These are phyloP conservation scores for Acipenser oxyrinchus DNA, from an alignment of 2,797 vertebrate species.

Conservation along the genomic window DNA sequence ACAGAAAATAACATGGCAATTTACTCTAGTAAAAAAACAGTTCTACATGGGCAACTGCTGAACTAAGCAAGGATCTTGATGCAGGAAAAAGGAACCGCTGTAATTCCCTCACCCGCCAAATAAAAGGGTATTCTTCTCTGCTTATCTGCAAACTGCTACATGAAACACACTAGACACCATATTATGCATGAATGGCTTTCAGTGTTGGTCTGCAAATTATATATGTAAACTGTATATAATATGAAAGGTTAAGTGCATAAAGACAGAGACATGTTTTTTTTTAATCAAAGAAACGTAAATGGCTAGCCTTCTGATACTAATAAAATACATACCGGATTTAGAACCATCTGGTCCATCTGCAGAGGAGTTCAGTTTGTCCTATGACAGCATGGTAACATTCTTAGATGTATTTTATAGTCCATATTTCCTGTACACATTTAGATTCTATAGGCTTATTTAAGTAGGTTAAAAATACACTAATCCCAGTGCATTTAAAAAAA, in stretches of 20 bases:
- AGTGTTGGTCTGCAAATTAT: conserved; percentile 7
- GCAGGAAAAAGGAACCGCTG: too few species aligned
- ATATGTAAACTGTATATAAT: not conserved
- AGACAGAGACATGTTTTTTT: conserved; percentile 28
- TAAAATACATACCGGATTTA: conserved; percentile 29
- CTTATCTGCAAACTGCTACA: too few species aligned
- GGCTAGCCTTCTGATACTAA: conserved; percentile 28
- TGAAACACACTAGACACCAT: too few species aligned
- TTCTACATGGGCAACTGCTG: too few species aligned
- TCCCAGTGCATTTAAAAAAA: conserved; percentile 31
- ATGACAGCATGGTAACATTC: conserved; percentile 39
- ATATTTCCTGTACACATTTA: conserved; percentile 48
- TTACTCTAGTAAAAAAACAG: too few species aligned
- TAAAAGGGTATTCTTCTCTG: too few species aligned
- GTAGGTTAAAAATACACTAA: conserved; percentile 21
- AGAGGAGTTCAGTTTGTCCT: conserved; percentile 32
- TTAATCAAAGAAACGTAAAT: conserved; percentile 17
- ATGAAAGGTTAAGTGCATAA: conserved; percentile 5
- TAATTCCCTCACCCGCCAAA: too few species aligned
- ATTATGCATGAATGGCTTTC: not conserved
- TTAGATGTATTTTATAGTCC: conserved; percentile 41
- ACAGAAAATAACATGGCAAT: too few species aligned
- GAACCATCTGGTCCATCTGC: conserved; percentile 9
- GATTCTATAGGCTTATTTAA: conserved; percentile 19
- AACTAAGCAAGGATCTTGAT: too few species aligned